Evolutionary conservation across 1,140 invertebrate species (phyloP).

Genomic region (Augochlora pura): DNA sequence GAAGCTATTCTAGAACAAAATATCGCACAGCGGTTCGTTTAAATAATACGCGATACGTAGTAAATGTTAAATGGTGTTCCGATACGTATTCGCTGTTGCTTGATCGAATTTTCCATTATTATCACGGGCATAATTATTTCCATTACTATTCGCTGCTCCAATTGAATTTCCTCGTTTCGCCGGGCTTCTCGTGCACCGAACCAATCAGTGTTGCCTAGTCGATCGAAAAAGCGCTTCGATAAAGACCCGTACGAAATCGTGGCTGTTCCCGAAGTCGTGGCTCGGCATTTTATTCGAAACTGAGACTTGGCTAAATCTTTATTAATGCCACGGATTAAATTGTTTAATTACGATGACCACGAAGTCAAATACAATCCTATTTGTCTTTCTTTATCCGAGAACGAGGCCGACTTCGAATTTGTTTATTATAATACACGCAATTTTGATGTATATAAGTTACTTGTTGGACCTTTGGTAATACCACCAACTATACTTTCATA

Average conservation of each 20-base stretch:
- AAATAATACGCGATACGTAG: no score
- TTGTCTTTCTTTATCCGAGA: no score
- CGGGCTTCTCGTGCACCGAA: neutral
- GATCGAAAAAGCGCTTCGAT: slow-evolving; percentile 39
- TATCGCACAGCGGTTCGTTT: no score
- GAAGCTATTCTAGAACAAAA: no score
- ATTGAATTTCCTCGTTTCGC: slow-evolving; percentile 17
- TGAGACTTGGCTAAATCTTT: slow-evolving; percentile 10
- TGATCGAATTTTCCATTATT: neutral
- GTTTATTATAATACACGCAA: no score
- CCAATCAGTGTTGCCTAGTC: neutral
- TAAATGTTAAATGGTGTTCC: no score
- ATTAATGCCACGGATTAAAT: slow-evolving; percentile 11
- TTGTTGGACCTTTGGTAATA: no score
- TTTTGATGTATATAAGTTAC: no score
- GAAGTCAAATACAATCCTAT: no score
- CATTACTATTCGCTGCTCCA: slow-evolving; percentile 22
- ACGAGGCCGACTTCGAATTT: no score
- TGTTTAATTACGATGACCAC: neutral
- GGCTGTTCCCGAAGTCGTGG: neutral
- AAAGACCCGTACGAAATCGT: neutral
- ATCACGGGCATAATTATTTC: slow-evolving; percentile 4
- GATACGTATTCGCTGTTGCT: neutral
- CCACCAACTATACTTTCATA: no score
- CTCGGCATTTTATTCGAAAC: slow-evolving; percentile 16